These are phyloP conservation scores for Marmota flaviventris DNA, from an alignment of 2,113 vertebrate genomes.

Conservation along the genomic window DNA sequence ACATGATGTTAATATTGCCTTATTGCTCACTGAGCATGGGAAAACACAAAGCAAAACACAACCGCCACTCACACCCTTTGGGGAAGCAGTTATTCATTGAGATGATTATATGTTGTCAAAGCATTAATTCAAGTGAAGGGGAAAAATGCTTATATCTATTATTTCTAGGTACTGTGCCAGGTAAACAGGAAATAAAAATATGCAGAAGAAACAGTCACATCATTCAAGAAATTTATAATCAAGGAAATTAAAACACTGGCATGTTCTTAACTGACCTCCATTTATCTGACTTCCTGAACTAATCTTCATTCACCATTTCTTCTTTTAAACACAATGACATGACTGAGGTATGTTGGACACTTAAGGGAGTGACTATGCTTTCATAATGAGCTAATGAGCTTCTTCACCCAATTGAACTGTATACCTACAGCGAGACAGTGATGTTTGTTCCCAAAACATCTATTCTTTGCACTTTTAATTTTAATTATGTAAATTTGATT, in stretches of 20 bases:
- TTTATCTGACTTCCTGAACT: neutral
- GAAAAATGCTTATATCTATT: slow-evolving; percentile 19
- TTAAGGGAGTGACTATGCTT: neutral
- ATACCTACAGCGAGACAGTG: neutral
- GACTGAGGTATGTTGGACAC: neutral
- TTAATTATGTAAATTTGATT: neutral
- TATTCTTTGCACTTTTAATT: neutral
- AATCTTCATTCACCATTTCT: neutral
- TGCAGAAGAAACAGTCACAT: neutral
- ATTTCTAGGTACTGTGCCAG: neutral
- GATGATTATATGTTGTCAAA: slow-evolving; percentile 19
- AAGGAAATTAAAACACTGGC: neutral
- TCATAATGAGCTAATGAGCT: neutral
- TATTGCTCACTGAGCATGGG: neutral
- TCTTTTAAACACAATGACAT: neutral
- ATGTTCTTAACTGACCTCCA: slow-evolving; percentile 20
- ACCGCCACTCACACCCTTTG: neutral
- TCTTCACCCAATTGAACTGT: neutral
- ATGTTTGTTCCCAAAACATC: neutral
- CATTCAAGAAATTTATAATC: neutral
- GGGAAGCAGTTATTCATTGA: neutral
- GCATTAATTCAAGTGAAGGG: slow-evolving; percentile 40
- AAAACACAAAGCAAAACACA: slow-evolving; percentile 28
- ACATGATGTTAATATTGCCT: slow-evolving; percentile 15
- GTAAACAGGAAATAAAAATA: slow-evolving; percentile 7